Conservation (phyloP, 2,888 invertebrate species). For the Monoplex corrugatus region DNA sequence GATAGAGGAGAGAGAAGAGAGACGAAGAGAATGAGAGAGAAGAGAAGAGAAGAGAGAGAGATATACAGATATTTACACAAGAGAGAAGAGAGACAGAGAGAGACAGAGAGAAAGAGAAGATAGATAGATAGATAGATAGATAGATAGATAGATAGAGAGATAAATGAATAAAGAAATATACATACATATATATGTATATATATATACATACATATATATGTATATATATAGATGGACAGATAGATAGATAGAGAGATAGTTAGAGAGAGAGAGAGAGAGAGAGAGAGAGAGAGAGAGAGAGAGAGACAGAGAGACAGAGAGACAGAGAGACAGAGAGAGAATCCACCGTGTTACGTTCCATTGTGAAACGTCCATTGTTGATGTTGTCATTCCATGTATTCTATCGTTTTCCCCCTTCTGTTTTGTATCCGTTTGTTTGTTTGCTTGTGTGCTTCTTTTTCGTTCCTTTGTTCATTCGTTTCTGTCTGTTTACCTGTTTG, state of each 20-base stretch:
- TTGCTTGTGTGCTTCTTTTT: too few species aligned
- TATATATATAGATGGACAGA: neutral
- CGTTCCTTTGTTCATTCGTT: too few species aligned
- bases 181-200: too few species aligned
- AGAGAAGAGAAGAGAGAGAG: neutral
- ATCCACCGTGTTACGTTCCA: too few species aligned
- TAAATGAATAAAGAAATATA: neutral
- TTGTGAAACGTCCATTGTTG: neutral
- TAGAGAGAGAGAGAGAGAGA: neutral
- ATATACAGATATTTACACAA: too few species aligned
- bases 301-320: neutral
- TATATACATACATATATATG: too few species aligned
- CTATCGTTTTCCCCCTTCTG: neutral
- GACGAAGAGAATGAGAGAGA: neutral
- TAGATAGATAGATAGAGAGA: neutral
- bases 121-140: conserved; percentile 6
- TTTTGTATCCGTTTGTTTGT: too few species aligned
- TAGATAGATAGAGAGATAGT: neutral
- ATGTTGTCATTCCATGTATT: neutral
- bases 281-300: neutral
- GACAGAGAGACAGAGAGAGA: neutral
- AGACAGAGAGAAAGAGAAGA: too few species aligned
- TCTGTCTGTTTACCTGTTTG: too few species aligned
- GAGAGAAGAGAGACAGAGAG: neutral
- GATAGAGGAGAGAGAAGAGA: conserved; percentile 8